Percentiles rank a stretch among this genome's conserved stretches.
Evolutionary conservation across 92 coral and sea anemone species (phyloP).

Genomic region (Palythoa heliodiscus): DNA sequence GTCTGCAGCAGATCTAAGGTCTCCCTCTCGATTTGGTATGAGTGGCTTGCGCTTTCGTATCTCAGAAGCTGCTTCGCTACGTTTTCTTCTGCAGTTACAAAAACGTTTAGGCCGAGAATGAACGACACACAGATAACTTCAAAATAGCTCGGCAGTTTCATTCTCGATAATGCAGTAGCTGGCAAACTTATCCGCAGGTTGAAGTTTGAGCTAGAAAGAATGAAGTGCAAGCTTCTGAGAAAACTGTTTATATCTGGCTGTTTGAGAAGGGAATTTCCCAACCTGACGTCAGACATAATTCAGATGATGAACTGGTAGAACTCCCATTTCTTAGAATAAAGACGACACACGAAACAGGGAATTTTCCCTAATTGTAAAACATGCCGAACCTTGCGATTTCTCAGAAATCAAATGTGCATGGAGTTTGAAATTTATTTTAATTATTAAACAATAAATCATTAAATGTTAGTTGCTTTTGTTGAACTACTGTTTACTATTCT

Average conservation of each 20-base stretch:
- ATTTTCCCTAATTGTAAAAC: no score
- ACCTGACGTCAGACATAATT: no score
- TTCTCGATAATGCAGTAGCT: not conserved
- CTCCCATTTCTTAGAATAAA: no score
- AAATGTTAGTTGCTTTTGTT: no score
- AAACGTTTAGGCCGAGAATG: not conserved
- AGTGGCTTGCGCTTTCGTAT: slow-evolving; percentile 19
- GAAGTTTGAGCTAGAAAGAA: not conserved
- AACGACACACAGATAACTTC: not conserved
- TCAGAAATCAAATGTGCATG: no score
- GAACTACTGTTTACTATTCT: no score
- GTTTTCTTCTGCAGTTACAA: not conserved
- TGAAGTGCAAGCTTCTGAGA: not conserved
- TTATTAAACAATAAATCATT: no score
- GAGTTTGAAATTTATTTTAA: no score
- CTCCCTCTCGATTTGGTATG: slow-evolving; percentile 24
- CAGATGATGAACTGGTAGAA: no score
- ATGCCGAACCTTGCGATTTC: no score
- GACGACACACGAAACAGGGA: no score
- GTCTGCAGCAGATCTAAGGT: slow-evolving; percentile 36
- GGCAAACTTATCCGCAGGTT: not conserved
- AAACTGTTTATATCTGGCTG: not conserved
- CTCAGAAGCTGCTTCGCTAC: slow-evolving; percentile 39
- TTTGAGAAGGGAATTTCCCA: not conserved
- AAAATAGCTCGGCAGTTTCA: not conserved